Evolutionary conservation across 2,888 invertebrate species (phyloP), one percentile per base, ranked within the genome.

Genomic region (Cerastis leucographa): DNA sequence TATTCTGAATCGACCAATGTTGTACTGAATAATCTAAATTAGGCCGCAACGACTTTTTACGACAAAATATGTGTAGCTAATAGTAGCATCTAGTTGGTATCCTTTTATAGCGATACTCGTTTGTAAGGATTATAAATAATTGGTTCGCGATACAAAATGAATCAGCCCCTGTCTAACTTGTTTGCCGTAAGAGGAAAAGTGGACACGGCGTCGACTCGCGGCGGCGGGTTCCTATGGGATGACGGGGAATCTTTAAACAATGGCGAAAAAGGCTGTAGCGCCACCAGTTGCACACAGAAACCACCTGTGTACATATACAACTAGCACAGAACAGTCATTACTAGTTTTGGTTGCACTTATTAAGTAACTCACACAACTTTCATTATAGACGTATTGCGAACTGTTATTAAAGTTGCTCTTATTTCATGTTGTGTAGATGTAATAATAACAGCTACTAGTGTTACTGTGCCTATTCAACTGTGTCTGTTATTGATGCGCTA

Each of bases 171-270:
- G 92, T 89, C 83, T 86, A 91, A 92, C 93, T 91, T 78, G 94
- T 93, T 93, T 92, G 85, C 92, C 94, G 87, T 93, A 94, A 92
- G 89, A 93, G 94, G 94, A 93, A 92, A 94, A 92, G 89, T 89
- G 85, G 85, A 80, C 81, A 76, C 79, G 84, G 76, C 81, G 80
- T 76, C 83, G 51, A 49, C 51, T 74, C 40, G 1, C 11, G 35
- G 83, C 89, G 64, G 84, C 88, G 66, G 25, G 64, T 51, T 88
- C 88, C 89, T 88, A 80, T 76, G 77, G 90, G 90, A 88, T 83
- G 46, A 61, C 79, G 25, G 76, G 79, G 71, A 65, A 61, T 76
- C 56, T 76, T 77, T 25, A 68, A 70, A 81, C 78, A 84, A 86
- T 83, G 80, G 71, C 71, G 67, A 66, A 62, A 61, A 69, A 49